These are phyloP conservation scores for Amazona finschi DNA, from an alignment of 2,797 vertebrate species.

Conservation along the genomic window DNA sequence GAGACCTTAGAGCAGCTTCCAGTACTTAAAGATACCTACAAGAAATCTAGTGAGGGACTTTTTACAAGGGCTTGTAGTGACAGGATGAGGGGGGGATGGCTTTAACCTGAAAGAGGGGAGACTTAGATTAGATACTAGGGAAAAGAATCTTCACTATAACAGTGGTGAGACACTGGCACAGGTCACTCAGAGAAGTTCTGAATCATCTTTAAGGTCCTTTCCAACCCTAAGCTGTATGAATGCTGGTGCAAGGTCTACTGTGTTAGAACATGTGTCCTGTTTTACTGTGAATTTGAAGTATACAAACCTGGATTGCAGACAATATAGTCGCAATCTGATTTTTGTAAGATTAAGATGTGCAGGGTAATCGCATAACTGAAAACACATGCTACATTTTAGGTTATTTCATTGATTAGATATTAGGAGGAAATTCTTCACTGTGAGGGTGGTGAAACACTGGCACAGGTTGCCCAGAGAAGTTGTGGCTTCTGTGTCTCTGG, in stretches of 20 bases:
- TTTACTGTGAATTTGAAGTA: neutral
- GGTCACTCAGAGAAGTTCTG: neutral
- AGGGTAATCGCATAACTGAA: neutral
- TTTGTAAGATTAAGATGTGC: neutral
- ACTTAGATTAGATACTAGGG: neutral
- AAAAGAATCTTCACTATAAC: neutral
- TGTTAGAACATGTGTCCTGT: neutral
- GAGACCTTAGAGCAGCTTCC: neutral
- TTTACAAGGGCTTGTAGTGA: neutral
- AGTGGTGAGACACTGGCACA: neutral
- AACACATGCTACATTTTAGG: neutral
- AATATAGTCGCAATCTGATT: neutral
- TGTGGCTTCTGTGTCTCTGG: neutral
- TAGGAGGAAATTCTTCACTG: neutral
- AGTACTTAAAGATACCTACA: neutral
- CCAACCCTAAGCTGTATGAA: neutral
- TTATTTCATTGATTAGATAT: neutral
- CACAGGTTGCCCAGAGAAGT: neutral
- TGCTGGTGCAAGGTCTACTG: neutral
- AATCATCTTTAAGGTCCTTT: neutral
- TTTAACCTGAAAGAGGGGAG: neutral
- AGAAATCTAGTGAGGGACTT: neutral
- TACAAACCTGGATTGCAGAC: neutral
- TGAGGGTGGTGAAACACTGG: neutral
- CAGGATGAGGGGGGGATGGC: neutral